phyloP scores from a whole-genome alignment of 1,140 invertebrate species.

The Pseudoatta argentina region DNA sequence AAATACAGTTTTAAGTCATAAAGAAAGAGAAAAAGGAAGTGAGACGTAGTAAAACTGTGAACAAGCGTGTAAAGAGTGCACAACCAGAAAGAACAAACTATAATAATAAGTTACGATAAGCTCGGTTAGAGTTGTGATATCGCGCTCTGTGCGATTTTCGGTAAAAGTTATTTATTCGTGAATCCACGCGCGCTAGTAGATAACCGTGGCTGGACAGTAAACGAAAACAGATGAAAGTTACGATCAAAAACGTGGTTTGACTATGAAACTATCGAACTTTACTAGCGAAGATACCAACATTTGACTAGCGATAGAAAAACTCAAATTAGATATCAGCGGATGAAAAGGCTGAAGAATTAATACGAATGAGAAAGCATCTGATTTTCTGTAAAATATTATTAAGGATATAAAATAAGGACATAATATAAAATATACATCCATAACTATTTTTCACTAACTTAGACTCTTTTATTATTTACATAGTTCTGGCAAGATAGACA shows the following conservation, averaged over 20 bases:
- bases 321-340: not conserved
- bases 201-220: constrained; percentile 16
- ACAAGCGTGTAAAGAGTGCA: not conserved
- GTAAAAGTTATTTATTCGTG: constrained; percentile 42
- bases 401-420: not conserved
- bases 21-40: not conserved
- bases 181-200: constrained; percentile 10
- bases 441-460: not conserved
- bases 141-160: constrained; percentile 8
- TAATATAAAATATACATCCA: not conserved
- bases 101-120: constrained; percentile 31
- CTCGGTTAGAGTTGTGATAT: constrained; percentile 14
- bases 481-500: not conserved
- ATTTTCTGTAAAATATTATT: not conserved
- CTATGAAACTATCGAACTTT: constrained; percentile 28
- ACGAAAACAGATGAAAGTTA: constrained; percentile 35
- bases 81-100: not conserved
- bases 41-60: not conserved
- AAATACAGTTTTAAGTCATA: not conserved
- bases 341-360: not conserved
- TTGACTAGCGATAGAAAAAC: constrained; percentile 7
- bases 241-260: constrained; percentile 48
- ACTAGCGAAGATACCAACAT: constrained; percentile 13
- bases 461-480: not conserved
- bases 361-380: not conserved